Conservation (phyloP, 1,140 invertebrate species). For the Gryllus bimaculatus region DNA sequence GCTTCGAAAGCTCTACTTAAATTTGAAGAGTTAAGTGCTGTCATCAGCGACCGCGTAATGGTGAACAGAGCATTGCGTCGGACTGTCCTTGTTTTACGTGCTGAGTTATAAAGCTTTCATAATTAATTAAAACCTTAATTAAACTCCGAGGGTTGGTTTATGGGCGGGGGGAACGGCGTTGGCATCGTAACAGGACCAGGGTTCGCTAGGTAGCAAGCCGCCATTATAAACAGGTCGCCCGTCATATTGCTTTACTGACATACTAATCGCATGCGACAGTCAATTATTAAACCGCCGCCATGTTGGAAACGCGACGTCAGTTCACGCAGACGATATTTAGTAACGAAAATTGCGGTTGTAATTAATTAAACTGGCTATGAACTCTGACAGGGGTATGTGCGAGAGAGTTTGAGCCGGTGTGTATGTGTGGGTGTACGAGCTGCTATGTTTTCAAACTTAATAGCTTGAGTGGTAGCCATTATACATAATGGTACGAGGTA, state of each 20-base stretch:
- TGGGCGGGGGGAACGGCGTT: background rate
- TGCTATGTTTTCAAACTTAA: background rate
- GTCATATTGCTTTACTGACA: background rate
- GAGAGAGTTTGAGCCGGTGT: background rate
- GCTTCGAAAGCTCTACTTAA: too few relatives aligned
- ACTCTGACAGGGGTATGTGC: constrained; percentile 6
- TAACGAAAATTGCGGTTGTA: constrained; percentile 14
- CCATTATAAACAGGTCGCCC: background rate
- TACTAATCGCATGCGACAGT: constrained; percentile 16
- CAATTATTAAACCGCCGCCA: constrained; percentile 16
- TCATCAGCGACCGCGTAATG: background rate
- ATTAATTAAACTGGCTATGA: constrained; percentile 15
- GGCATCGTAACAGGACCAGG: background rate
- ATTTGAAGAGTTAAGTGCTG: background rate
- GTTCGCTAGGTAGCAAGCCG: background rate
- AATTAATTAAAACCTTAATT: constrained; percentile 23
- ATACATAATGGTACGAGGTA: background rate
- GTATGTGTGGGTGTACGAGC: background rate
- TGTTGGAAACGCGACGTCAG: constrained; percentile 8
- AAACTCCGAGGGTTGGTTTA: constrained; percentile 17
- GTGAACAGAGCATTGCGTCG: background rate
- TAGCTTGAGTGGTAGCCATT: background rate
- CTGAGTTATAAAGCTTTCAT: constrained; percentile 20
- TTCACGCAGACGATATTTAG: constrained; percentile 1
- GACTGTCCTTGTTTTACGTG: constrained; percentile 7